Evolutionary conservation across 2,888 invertebrate genomes (phyloP).

Genomic region (Bhutanitis thaidina): DNA sequence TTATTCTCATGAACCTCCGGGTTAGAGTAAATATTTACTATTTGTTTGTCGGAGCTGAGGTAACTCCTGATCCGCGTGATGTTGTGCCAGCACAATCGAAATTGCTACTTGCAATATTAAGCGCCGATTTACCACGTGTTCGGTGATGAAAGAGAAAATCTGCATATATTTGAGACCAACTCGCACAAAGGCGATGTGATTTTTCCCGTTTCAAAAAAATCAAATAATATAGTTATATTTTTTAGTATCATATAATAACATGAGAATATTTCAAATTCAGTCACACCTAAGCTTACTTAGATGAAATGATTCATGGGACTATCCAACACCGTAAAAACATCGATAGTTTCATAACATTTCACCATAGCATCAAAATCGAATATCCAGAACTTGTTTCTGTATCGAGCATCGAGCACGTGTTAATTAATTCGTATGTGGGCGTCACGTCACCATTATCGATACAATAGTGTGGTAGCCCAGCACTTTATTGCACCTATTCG

Average conservation of each 20-base stretch:
- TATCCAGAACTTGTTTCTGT: conserved; percentile 59
- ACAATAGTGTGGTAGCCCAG: conserved; percentile 71
- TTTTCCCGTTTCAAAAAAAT: too few species aligned
- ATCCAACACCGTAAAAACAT: conserved; percentile 53
- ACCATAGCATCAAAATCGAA: conserved; percentile 60
- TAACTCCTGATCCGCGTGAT: too few species aligned
- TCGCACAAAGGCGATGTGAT: too few species aligned
- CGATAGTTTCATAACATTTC: conserved; percentile 64
- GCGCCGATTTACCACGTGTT: too few species aligned
- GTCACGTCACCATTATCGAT: conserved; percentile 67
- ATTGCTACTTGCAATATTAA: too few species aligned
- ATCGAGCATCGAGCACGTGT: conserved; percentile 58
- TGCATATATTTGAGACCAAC: too few species aligned
- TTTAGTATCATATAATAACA: background rate
- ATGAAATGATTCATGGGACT: conserved; percentile 64
- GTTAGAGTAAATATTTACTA: too few species aligned
- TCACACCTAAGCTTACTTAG: conserved; percentile 49
- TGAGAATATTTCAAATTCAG: conserved; percentile 20
- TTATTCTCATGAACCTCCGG: too few species aligned
- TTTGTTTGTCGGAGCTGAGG: too few species aligned
- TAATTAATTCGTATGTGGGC: conserved; percentile 76
- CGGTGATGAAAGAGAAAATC: too few species aligned
- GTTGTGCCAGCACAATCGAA: too few species aligned
- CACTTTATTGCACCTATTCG: conserved; percentile 62
- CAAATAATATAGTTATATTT: too few species aligned